These are phyloP conservation scores for Nibea coibor DNA, from an alignment of 2,113 vertebrate species.

Conservation along the genomic window DNA sequence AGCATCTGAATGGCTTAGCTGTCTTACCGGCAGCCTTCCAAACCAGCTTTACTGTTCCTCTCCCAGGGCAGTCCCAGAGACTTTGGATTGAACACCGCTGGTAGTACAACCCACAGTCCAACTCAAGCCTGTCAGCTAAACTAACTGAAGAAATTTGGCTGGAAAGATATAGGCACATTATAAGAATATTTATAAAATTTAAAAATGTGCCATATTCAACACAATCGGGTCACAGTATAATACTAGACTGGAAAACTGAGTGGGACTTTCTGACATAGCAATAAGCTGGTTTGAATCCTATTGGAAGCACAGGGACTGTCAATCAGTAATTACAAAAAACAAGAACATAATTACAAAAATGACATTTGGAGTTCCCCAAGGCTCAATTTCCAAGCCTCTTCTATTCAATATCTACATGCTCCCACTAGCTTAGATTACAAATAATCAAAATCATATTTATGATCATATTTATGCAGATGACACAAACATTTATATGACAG, in stretches of 20 bases:
- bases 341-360: too few relatives aligned
- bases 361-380: too few relatives aligned
- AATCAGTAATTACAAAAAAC: too few relatives aligned
- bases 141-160: constrained; percentile 11
- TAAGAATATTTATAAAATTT: background rate
- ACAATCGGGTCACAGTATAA: too few relatives aligned
- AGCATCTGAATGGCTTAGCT: constrained; percentile 76
- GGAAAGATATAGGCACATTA: constrained; percentile 1
- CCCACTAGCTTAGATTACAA: background rate
- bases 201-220: too few relatives aligned
- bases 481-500: background rate
- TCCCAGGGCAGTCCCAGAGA: constrained; percentile 32
- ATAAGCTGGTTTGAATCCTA: too few relatives aligned
- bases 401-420: too few relatives aligned
- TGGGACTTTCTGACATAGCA: background rate
- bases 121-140: constrained; percentile 9
- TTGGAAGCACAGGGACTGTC: background rate
- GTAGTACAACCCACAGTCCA: constrained; percentile 28
- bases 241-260: background rate
- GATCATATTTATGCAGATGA: background rate
- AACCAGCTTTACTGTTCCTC: constrained; percentile 70
- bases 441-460: background rate
- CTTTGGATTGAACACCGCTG: constrained; percentile 34
- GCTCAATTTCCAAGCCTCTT: too few relatives aligned
- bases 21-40: constrained; percentile 69